These are phyloP conservation scores for Synanthedon vespiformis DNA, from an alignment of 2,888 invertebrate species.

Conservation along the genomic window DNA sequence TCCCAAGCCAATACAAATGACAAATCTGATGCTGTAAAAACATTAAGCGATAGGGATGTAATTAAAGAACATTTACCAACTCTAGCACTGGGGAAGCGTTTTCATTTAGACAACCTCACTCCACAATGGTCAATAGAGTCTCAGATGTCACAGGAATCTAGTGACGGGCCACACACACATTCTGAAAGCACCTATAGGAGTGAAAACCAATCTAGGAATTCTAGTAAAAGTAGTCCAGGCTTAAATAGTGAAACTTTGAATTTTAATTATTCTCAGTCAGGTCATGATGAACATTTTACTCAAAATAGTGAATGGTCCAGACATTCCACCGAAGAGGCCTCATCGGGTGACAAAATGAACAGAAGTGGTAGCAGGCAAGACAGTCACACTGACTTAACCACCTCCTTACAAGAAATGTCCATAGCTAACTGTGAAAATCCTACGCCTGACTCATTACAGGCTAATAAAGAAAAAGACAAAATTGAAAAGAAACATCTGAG, in stretches of 20 bases:
- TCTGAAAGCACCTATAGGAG: slow-evolving; percentile 73
- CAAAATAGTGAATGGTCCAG: slow-evolving; percentile 41
- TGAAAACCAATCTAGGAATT: slow-evolving; percentile 69
- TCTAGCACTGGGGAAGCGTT: slow-evolving; percentile 51
- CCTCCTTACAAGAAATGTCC: slow-evolving; percentile 46
- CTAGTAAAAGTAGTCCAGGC: slow-evolving; percentile 57
- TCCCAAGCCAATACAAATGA: slow-evolving; percentile 18
- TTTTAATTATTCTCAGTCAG: slow-evolving; percentile 47
- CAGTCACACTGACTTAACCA: slow-evolving; percentile 40
- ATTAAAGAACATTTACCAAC: slow-evolving; percentile 54
- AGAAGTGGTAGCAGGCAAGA: slow-evolving; percentile 27
- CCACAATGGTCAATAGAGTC: slow-evolving; percentile 77
- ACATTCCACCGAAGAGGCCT: slow-evolving; percentile 28
- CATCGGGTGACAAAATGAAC: slow-evolving; percentile 21
- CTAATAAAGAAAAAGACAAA: slow-evolving; percentile 8
- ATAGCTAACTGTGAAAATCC: slow-evolving; percentile 37
- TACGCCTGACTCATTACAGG: slow-evolving; percentile 15
- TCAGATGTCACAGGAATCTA: slow-evolving; percentile 75
- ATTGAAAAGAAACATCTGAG: slow-evolving; percentile 11
- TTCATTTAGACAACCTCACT: slow-evolving; percentile 54
- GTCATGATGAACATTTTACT: slow-evolving; percentile 30
- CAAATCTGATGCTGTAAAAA: slow-evolving; percentile 35
- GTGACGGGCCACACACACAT: slow-evolving; percentile 71
- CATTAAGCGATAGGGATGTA: slow-evolving; percentile 47
- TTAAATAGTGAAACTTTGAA: slow-evolving; percentile 46